These are phyloP conservation scores for Beroe ovata DNA, from an alignment of 37 sponge, comb jelly and placozoan species.

Conservation along the genomic window DNA sequence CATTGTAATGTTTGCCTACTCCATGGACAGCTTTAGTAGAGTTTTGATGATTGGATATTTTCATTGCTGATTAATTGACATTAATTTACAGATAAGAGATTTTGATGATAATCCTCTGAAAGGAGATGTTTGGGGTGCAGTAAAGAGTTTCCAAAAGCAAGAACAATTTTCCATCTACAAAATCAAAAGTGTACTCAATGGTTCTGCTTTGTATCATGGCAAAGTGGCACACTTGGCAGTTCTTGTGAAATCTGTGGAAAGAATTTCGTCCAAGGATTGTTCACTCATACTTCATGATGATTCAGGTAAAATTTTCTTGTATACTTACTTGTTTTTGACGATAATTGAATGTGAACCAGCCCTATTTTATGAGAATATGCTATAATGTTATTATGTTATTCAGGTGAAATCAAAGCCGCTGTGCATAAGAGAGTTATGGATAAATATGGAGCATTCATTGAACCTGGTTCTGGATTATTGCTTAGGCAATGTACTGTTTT, in stretches of 20 bases:
- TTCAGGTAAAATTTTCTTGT: slow-evolving; percentile 22
- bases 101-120: not conserved
- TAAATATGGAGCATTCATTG: slow-evolving; percentile 30
- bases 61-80: not conserved
- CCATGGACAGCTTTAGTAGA: too few species aligned
- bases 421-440: slow-evolving; percentile 54
- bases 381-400: too few species aligned
- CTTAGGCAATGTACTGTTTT: slow-evolving; percentile 57
- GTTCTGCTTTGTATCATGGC: not conserved
- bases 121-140: slow-evolving; percentile 33
- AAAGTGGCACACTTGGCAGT: slow-evolving; percentile 36
- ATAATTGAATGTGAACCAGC: too few species aligned
- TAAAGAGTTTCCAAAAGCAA: not conserved
- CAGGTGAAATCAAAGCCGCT: slow-evolving; percentile 56
- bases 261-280: not conserved
- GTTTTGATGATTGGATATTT: not conserved
- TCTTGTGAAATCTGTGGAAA: slow-evolving; percentile 27
- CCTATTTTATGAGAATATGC: too few species aligned
- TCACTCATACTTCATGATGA: slow-evolving; percentile 16
- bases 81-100: too few species aligned
- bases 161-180: not conserved
- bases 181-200: slow-evolving; percentile 17
- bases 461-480: slow-evolving; percentile 23
- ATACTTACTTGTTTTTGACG: too few species aligned
- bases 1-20: too few species aligned